Conservation (phyloP, 2,797 vertebrate species). For the Clamator glandarius region DNA sequence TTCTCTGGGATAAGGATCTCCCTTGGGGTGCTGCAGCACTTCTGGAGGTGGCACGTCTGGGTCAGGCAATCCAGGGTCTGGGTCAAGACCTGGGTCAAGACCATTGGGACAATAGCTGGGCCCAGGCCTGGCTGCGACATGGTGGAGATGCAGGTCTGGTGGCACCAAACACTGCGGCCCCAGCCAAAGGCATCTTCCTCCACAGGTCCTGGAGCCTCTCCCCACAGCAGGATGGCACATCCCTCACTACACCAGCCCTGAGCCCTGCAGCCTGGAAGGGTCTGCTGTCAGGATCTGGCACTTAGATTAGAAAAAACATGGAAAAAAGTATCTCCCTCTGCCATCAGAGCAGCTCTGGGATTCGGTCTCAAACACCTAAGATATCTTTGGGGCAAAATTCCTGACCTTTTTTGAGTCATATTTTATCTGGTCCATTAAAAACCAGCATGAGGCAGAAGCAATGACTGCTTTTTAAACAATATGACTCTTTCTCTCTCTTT, state of each 20-base stretch:
- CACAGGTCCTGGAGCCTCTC: not conserved
- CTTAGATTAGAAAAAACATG: not conserved
- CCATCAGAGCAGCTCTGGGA: not conserved
- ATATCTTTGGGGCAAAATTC: not conserved
- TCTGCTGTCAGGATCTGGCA: not conserved
- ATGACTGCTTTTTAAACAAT: not conserved
- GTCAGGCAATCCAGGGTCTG: not conserved
- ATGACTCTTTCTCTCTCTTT: not conserved
- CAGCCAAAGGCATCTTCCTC: not conserved
- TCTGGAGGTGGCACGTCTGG: not conserved
- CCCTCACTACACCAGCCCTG: too few species aligned
- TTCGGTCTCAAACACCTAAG: not conserved
- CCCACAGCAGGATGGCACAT: accelerated
- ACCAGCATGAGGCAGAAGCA: not conserved
- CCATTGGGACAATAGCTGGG: accelerated
- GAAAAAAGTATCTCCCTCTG: not conserved
- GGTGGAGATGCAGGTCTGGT: accelerated
- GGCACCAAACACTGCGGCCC: not conserved
- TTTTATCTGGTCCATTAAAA: not conserved
- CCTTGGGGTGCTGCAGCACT: not conserved
- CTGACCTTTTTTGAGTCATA: not conserved
- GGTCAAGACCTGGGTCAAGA: accelerated
- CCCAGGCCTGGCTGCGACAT: not conserved
- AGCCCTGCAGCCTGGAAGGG: not conserved
- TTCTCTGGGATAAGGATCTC: not conserved